Evolutionary conservation across 2,888 invertebrate species (phyloP), one percentile per base, ranked within the genome.

Genomic region (Fragum sueziense): DNA sequence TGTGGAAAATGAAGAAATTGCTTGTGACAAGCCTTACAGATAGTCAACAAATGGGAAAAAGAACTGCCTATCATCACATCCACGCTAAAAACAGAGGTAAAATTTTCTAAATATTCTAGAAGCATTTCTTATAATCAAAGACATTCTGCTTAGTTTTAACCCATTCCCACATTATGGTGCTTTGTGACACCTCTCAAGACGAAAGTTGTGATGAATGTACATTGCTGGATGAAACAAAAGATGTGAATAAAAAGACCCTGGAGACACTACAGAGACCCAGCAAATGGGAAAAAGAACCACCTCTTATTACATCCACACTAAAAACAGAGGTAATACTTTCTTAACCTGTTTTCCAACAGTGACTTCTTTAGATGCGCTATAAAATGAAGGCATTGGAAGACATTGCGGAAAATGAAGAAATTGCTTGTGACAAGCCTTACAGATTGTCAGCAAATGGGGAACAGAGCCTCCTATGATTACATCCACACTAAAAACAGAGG

Each of bases 141-240:
- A n/a, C n/a, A n/a, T n/a, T n/a, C n/a, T n/a, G n/a, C n/a, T n/a
- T n/a, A n/a, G n/a, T n/a, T n/a, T n/a, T n/a, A n/a, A n/a, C n/a
- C n/a, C n/a, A n/a, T n/a, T n/a, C n/a, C n/a, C n/a, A n/a, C n/a
- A n/a, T n/a, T n/a, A n/a, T n/a, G n/a, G n/a, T n/a, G n/a, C n/a
- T n/a, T n/a, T n/a, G n/a, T n/a, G n/a, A n/a, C n/a, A n/a, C n/a
- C n/a, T n/a, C n/a, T n/a, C n/a, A n/a, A n/a, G n/a, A n/a, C n/a
- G n/a, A n/a, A n/a, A n/a, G n/a, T n/a, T n/a, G n/a, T n/a, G n/a
- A 99, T 94, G 99, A 99, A 94, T 95, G 97, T 91, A 99, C 99
- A 75, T 95, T 99, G 87, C 95, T 99, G 91, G 98, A 99, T 94
- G 98, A 98, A 93, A 97, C 96, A 82, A 98, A 98, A 94, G 96